Evolutionary conservation across 2,797 vertebrate genomes (phyloP), one percentile per base, ranked within the genome.

Genomic region (Mionectes olivaceus): DNA sequence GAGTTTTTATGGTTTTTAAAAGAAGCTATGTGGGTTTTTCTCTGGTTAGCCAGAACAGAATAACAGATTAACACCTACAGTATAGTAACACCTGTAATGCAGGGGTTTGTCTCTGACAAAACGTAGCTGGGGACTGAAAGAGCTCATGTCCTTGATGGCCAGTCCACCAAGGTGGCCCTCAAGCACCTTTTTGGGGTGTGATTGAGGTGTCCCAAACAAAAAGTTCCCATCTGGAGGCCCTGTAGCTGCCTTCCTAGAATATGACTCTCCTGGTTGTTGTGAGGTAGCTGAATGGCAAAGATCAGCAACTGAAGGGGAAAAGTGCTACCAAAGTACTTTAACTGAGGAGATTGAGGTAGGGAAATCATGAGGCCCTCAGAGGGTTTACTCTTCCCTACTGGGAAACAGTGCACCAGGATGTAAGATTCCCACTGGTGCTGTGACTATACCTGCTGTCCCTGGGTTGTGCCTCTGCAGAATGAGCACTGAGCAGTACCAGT

Each of bases 401-500:
- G 53, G 46, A 77, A 27, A 24, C 39, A 33, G 19, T 1, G 2
- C 14, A 19, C 12, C 2, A 2, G 21, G 19, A 22, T 47, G 15
- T 41, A 30, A 25, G 39, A n/a, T 25, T 24, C 23, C 11, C 33
- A 18, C 6, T 43, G 19, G 28, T 0, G 2, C 46, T 1, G 1
- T 21, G 28, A 23, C 35, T 39, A 11, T 47, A 43, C 21, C 19
- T 53, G 46, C 19, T 65, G 19, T 32, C 65, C 46, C 41, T 37
- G 32, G 35, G 53, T 30, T 65, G 17, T 33, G 30, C 24, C 47
- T 77, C 59, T 39, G 41, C 3, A 0, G 21, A 49, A 10, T 0
- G 6, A 71, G 35, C 11, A 19, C 30, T 1, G 7, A 30, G 39
- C 0, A 0, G 22, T 33, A 81, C 13, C 11, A 35, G 30, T 25